phyloP scores from a whole-genome alignment of 2,888 invertebrate genomes.

The Synergus laeviventris region DNA sequence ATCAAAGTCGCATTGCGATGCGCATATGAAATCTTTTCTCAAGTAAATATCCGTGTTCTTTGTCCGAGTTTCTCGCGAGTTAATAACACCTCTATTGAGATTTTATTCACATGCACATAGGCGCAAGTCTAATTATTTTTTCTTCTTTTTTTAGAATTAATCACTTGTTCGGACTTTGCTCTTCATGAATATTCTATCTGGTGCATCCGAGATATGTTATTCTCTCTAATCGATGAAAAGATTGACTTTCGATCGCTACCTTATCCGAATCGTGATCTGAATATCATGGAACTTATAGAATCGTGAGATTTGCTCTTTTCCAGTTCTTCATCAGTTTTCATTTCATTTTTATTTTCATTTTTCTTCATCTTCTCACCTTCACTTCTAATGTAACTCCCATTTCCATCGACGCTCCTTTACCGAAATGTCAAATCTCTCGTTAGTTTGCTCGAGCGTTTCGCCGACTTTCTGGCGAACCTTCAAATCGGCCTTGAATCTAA shows the following conservation, averaged over 20 bases:
- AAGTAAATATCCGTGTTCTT: slow-evolving; percentile 38
- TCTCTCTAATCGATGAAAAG: slow-evolving; percentile 41
- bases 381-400: not conserved
- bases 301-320: slow-evolving; percentile 32
- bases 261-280: slow-evolving; percentile 33
- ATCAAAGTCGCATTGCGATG: slow-evolving; percentile 36
- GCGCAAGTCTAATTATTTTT: slow-evolving; percentile 9
- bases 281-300: slow-evolving; percentile 23
- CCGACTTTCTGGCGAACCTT: slow-evolving; percentile 20
- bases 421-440: slow-evolving; percentile 27
- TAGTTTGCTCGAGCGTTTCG: not conserved
- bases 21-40: slow-evolving; percentile 36
- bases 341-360: not conserved
- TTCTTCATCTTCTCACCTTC: not conserved
- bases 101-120: slow-evolving; percentile 14
- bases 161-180: slow-evolving; percentile 15
- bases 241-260: slow-evolving; percentile 33
- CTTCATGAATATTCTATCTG: slow-evolving; percentile 16
- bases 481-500: slow-evolving; percentile 29
- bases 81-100: slow-evolving; percentile 31
- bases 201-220: slow-evolving; percentile 14
- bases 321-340: not conserved
- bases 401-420: slow-evolving; percentile 5
- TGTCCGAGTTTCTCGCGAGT: slow-evolving; percentile 28
- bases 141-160: slow-evolving; percentile 27